Evolutionary conservation across 2,888 invertebrate genomes (phyloP), one percentile per base, ranked within the genome.

Genomic region (Melikaiella ostensackeni): DNA sequence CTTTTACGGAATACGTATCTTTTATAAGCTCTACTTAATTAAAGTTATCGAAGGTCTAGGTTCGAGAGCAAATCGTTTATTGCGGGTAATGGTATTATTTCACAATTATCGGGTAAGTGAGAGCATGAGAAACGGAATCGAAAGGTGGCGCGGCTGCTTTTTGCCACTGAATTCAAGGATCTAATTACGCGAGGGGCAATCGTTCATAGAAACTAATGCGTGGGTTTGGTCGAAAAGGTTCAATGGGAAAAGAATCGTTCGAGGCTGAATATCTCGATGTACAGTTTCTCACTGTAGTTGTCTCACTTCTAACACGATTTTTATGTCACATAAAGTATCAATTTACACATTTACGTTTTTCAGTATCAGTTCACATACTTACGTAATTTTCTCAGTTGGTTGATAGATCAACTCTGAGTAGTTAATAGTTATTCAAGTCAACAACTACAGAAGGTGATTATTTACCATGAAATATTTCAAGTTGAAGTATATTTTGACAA

Each of bases 121-220:
- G 50, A 50, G n/a, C 50, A 50, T 50, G 50, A n/a, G 50, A 50
- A 50, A n/a, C n/a, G n/a, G 50, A 50, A 50, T 50, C n/a, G 50
- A 50, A 50, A 50, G n/a, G 50, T 50, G 50, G 50, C 50, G 50
- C 50, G 9, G 50, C 50, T 1, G n/a, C 50, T 50, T 50, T 50
- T 50, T 50, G 50, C 50, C 50, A n/a, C 50, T 50, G n/a, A 50
- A 50, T 50, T 50, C 50, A 50, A 50, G n/a, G 50, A 50, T 50
- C 50, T 50, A 50, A 50, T 50, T 50, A 50, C 50, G 50, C 7
- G 50, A 50, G n/a, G 50, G n/a, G 50, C 50, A 50, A n/a, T 50
- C 50, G n/a, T 50, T 50, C 4, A 30, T 50, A 50, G n/a, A 50
- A 50, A 50, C 50, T n/a, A 50, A n/a, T 50, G n/a, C 50, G 50